Evolutionary conservation across 2,797 vertebrate species (phyloP), one percentile per base, ranked within the genome.

Genomic region (Steatocranus sp.): DNA sequence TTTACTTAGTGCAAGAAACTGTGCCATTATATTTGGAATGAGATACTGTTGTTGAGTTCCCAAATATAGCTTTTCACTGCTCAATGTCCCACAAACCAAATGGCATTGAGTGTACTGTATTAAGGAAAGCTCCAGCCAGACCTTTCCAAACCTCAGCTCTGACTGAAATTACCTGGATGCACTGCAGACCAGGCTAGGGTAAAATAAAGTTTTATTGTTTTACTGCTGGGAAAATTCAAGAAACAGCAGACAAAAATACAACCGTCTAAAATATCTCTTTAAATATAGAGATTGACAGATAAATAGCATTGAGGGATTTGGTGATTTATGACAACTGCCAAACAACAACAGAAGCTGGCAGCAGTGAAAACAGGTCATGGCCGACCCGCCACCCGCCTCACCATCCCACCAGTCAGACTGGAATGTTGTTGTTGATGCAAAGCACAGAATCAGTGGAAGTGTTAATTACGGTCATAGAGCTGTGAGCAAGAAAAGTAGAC

Each of bases 341-440:
- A 87, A 90, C 85, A 90, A 91, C 84, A 92, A 82, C 82, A 82
- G 74, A 79, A 83, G 80, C 85, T 93, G 91, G 90, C 88, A 91
- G 81, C 48, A 50, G 85, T 74, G 83, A 76, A 92, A 91, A 80
- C 87, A 78, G 87, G 86, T 91, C 86, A 90, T 12, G 73, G 86
- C 85, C 89, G 86, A 92, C 84, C 78, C 70, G 36, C 66, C 83
- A 86, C 79, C 81, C 74, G n/a, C 88, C 75, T 48, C 88, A 83
- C 83, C 74, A 78, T 88, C 88, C 88, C 89, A 88, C 89, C 79
- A 68, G 85, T 83, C 93, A 95, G 94, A 94, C 94, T 94, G 95
- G 94, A 95, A 95, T 96, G 92, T 93, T 95, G 94, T 95, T 97
- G 95, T 96, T 94, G 93, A 93, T 95, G 89, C 89, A 84, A 92